Percentiles rank a stretch among this genome's conserved stretches.
These are phyloP conservation scores for Porites rus DNA, from an alignment of 92 coral and sea anemone species.

Conservation along the genomic window DNA sequence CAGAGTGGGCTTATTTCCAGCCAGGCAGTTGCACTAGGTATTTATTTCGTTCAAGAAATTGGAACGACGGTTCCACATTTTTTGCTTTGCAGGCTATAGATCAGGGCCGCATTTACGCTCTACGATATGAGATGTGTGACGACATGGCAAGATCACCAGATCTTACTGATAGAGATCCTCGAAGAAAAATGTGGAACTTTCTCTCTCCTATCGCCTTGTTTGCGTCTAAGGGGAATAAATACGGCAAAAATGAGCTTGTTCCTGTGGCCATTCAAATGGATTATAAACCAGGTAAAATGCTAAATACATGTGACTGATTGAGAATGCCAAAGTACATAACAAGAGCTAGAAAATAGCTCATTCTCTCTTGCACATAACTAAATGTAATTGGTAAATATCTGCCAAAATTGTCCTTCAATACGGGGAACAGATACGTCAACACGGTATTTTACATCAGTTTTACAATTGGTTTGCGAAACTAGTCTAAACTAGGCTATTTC, in stretches of 20 bases:
- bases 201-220: constrained; percentile 79
- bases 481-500: too few species aligned
- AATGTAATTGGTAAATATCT: too few species aligned
- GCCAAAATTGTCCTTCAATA: too few species aligned
- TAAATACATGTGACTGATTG: neutral
- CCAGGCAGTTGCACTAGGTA: too few species aligned
- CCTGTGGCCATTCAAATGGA: constrained; percentile 83
- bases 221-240: constrained; percentile 36
- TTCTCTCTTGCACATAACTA: too few species aligned
- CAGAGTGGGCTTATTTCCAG: too few species aligned
- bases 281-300: constrained; percentile 37
- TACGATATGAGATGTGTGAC: constrained; percentile 66
- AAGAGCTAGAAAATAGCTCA: neutral
- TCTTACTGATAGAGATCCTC: constrained; percentile 58
- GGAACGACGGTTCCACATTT: neutral
- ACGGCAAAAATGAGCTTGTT: constrained; percentile 38
- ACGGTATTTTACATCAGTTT: too few species aligned
- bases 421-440: too few species aligned
- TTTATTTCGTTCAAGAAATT: neutral
- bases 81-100: constrained; percentile 51
- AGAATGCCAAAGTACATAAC: neutral
- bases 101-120: constrained; percentile 53
- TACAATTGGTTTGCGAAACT: too few species aligned
- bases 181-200: constrained; percentile 56
- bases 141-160: constrained; percentile 52